These are phyloP conservation scores for Dermolepida albohirtum DNA, from an alignment of 2,888 invertebrate genomes.

Conservation along the genomic window DNA sequence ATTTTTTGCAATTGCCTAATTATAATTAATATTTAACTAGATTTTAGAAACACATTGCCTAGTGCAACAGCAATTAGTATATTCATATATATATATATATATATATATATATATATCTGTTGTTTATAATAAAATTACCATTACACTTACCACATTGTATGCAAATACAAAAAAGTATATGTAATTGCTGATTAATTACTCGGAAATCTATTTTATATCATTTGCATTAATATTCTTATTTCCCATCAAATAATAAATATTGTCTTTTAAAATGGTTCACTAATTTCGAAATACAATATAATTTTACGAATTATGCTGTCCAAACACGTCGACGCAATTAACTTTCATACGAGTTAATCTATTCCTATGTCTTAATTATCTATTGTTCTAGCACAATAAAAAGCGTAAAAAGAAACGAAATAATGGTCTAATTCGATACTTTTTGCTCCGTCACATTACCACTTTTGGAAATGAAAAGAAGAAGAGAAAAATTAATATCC, in stretches of 20 bases:
- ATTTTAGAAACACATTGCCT: too few relatives aligned
- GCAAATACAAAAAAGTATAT: constrained; percentile 1
- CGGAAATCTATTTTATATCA: not conserved
- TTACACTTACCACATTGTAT: constrained; percentile 22
- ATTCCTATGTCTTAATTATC: constrained; percentile 25
- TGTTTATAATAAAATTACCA: too few relatives aligned
- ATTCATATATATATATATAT: too few relatives aligned
- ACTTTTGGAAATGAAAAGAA: constrained; percentile 5
- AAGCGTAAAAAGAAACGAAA: not conserved
- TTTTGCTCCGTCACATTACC: constrained; percentile 16
- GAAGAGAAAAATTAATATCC: constrained; percentile 18
- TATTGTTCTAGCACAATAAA: constrained; percentile 23
- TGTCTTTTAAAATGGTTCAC: not conserved
- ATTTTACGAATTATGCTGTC: constrained; percentile 1
- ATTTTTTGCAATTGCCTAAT: too few relatives aligned
- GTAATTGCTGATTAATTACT: constrained; percentile 6
- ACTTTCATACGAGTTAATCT: constrained; percentile 6
- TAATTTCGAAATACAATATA: constrained; percentile 1
- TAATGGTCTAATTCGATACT: constrained; percentile 13
- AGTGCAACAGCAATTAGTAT: too few relatives aligned
- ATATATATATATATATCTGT: too few relatives aligned
- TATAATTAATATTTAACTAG: too few relatives aligned
- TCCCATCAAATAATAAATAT: constrained; percentile 11
- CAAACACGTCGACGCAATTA: constrained; percentile 18
- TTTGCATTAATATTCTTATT: constrained; percentile 15